Percentiles rank a stretch among this genome's conserved stretches.
Conservation (phyloP, 1,140 invertebrate genomes). For the Lepidurus couesii region DNA sequence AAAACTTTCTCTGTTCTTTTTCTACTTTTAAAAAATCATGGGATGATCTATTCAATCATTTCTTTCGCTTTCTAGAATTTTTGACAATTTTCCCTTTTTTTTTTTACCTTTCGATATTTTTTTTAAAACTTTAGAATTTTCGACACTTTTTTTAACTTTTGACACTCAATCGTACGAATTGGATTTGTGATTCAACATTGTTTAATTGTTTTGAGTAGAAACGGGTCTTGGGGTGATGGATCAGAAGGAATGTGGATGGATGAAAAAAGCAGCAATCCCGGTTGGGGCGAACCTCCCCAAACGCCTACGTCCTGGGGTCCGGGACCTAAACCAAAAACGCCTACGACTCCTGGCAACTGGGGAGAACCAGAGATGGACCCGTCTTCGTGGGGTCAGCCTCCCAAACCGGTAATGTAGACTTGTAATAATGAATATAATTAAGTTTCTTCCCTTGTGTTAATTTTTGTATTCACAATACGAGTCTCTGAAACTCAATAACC, state of each 20-base stretch:
- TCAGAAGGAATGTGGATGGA: conserved; percentile 46
- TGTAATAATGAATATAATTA: too few species aligned
- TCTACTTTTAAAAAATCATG: too few species aligned
- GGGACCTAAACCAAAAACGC: conserved; percentile 56
- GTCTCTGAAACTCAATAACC: too few species aligned
- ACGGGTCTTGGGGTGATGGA: conserved; percentile 62
- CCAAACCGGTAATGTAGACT: conserved; percentile 41
- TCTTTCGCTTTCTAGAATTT: too few species aligned
- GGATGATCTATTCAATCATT: too few species aligned
- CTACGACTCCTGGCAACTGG: conserved; percentile 53
- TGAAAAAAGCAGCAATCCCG: conserved; percentile 47
- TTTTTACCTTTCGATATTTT: too few species aligned
- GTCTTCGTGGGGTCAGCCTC: conserved; percentile 57
- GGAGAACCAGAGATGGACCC: conserved; percentile 55
- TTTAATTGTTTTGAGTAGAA: conserved; percentile 44
- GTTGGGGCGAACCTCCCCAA: conserved; percentile 52
- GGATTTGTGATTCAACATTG: neutral
- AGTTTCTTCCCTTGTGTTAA: too few species aligned
- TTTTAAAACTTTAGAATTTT: too few species aligned
- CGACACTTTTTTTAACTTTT: too few species aligned
- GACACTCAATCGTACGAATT: too few species aligned
- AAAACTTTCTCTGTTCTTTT: neutral
- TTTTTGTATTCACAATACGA: too few species aligned
- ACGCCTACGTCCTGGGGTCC: conserved; percentile 48
- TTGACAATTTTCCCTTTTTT: too few species aligned